Evolutionary conservation across 2,888 invertebrate genomes (phyloP), one percentile per base, ranked within the genome.

Genomic region (Plebejus anna): DNA sequence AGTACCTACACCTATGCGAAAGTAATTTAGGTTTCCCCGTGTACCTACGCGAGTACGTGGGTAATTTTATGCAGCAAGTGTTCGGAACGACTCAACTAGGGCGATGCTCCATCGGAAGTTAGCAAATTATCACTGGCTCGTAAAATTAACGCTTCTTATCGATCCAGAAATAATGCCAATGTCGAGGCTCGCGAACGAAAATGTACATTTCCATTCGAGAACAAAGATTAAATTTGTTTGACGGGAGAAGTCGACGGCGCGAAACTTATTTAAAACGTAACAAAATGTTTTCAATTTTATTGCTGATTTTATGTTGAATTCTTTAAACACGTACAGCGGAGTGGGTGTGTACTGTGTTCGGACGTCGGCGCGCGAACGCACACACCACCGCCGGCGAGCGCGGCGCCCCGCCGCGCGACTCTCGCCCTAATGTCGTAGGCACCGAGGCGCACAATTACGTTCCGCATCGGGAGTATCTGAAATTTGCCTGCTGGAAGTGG

Each of bases 201-300:
- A 85, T 90, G 85, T 83, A 83, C 88, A 86, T 84, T 89, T 86
- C 78, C 78, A 78, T 83, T 80, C 80, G 80, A 78, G 79, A 82
- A 84, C 82, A 92, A 83, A 85, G 90, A 87, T 85, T 84, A 90
- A 89, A 90, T 81, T 91, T 83, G 88, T 81, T 81, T 82, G 85
- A 80, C 83, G 79, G 77, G 80, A 76, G 76, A 75, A 80, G 80
- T 80, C 82, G 82, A 83, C 85, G 85, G 85, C 84, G 87, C 86
- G 86, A 87, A 90, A 89, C 91, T 92, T 93, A 91, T 92, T 93
- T 93, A 92, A 92, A 94, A 91, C 89, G 90, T 90, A 91, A 92
- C 93, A 93, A 92, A 93, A 92, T 94, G 93, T 93, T 92, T 92
- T 92, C 91, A 92, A 92, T 92, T 94, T 94, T 93, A 94, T 92